phyloP scores from a whole-genome alignment of 2,888 invertebrate genomes.

The Rhaphigaster nebulosa region DNA sequence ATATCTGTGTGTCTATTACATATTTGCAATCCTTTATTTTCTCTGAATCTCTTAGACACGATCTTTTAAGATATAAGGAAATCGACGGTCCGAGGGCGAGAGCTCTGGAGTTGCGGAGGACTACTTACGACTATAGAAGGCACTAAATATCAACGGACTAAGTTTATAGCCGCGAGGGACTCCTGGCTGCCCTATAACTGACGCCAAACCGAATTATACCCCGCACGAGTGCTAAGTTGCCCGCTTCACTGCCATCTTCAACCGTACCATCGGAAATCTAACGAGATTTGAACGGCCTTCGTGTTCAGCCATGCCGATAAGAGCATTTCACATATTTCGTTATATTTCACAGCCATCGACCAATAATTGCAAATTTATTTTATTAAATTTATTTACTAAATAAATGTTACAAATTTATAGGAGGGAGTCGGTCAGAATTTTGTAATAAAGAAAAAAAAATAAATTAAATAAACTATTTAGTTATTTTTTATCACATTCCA shows the following conservation, averaged over 20 bases:
- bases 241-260: conserved; percentile 12
- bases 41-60: neutral
- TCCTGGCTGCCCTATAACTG: conserved; percentile 11
- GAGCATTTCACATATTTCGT: neutral
- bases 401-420: no score
- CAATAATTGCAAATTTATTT: neutral
- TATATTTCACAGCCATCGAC: neutral
- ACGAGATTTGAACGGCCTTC: conserved; percentile 14
- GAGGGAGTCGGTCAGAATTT: no score
- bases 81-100: neutral
- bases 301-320: neutral
- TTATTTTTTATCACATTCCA: no score
- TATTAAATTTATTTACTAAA: neutral
- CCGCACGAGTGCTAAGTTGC: conserved; percentile 22
- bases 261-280: neutral
- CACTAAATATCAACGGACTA: conserved; percentile 32
- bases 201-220: conserved; percentile 15
- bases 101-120: neutral
- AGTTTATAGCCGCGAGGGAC: conserved; percentile 31
- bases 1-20: neutral
- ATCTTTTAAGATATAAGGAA: neutral
- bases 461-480: no score
- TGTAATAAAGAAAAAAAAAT: no score
- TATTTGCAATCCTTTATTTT: neutral
- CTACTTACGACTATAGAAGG: conserved; percentile 14